phyloP scores from a whole-genome alignment of 2,797 vertebrate species.

The Tokudaia tokunoshimensis region DNA sequence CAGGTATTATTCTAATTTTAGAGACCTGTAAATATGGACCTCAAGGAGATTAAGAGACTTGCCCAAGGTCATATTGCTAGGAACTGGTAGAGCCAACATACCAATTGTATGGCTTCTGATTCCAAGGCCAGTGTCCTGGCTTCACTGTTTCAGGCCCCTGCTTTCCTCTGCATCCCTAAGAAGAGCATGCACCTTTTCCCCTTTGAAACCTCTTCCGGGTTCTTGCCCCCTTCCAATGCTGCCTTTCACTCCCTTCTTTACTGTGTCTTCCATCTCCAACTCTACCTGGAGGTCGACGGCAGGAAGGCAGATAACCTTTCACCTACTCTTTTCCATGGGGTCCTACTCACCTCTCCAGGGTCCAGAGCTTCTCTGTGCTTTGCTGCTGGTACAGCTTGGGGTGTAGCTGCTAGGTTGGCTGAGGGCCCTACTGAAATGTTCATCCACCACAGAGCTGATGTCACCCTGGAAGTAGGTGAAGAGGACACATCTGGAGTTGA shows the following conservation, averaged over 20 bases:
- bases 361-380: constrained; percentile 89
- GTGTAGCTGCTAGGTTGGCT: constrained; percentile 92
- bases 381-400: constrained; percentile 89
- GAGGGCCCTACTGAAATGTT: constrained; percentile 98
- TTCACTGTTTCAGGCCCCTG: background rate
- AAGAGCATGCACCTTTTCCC: background rate
- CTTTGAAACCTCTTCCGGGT: background rate
- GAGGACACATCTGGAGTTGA: constrained; percentile 96
- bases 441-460: constrained; percentile 97
- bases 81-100: background rate
- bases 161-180: background rate
- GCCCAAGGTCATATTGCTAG: constrained; percentile 67
- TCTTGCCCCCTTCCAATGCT: background rate
- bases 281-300: background rate
- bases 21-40: constrained; percentile 66
- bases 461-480: constrained; percentile 99
- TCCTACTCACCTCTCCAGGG: constrained; percentile 91
- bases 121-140: background rate
- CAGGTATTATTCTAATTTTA: constrained; percentile 75
- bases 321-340: background rate
- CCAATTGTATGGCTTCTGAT: background rate
- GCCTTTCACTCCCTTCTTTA: background rate
- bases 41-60: constrained; percentile 62
- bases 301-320: fast-evolving
- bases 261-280: background rate